Percentiles rank a stretch among this genome's conserved stretches.
phyloP scores from a whole-genome alignment of 2,113 vertebrate species.

The Meleagris gallopavo region DNA sequence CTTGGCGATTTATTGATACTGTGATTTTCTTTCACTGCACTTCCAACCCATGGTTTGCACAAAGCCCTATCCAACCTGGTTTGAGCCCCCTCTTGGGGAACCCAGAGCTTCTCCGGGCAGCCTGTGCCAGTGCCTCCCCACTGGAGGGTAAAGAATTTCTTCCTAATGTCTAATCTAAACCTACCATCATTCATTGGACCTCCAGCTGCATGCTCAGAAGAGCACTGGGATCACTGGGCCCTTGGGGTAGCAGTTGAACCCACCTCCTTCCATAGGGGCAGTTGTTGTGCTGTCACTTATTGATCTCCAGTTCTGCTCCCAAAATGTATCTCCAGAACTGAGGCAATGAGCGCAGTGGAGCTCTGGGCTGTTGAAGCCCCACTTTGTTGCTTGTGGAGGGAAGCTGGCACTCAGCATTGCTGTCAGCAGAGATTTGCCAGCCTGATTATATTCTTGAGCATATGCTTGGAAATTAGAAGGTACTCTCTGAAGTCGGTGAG shows the following conservation, averaged over 20 bases:
- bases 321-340: neutral
- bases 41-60: neutral
- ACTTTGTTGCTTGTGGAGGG: neutral
- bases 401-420: neutral
- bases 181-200: fast-evolving
- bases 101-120: neutral
- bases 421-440: neutral
- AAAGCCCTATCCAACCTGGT: neutral
- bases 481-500: slow-evolving; percentile 23
- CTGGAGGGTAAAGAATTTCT: neutral
- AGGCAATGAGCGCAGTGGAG: fast-evolving
- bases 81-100: neutral
- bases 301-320: neutral
- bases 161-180: neutral
- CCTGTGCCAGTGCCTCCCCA: too few relatives aligned
- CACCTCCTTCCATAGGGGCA: neutral
- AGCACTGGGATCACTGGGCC: fast-evolving
- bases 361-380: neutral
- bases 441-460: slow-evolving; percentile 55
- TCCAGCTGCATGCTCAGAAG: neutral
- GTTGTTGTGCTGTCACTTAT: neutral
- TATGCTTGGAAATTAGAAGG: slow-evolving; percentile 51
- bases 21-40: neutral
- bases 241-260: neutral
- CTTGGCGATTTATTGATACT: neutral